Evolutionary conservation across 2,113 vertebrate species (phyloP), one percentile per base, ranked within the genome.

Genomic region (Pycnonotus jocosus): DNA sequence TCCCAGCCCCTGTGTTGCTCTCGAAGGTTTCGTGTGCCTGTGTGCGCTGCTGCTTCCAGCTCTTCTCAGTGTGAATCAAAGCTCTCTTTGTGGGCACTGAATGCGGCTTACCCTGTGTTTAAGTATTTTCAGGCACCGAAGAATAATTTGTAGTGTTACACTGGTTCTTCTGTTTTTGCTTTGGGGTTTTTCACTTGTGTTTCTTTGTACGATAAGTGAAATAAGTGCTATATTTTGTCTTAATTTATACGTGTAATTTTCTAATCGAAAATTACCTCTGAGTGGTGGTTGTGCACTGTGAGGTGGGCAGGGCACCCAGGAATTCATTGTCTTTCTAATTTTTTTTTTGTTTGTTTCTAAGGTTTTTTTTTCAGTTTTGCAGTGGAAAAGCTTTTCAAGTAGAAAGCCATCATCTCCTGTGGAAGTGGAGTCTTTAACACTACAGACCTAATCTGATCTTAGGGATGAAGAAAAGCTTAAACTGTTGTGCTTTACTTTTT

Each of bases 351-450:
- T 11, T 20, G 20, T 16, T 10, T 23, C 38, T 38, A 38, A 38
- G 38, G 38, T 24, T 53, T 37, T 44, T 24, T 2, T 1, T 11
- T 2, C 13, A 48, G n/a, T 65, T 89, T 73, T 57, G 25, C 27
- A 1, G 7, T 50, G 24, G 11, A 56, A 74, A 61, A 66, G 15
- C 7, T 18, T 42, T 50, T 60, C 14, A 44, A n/a, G n/a, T 35
- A 27, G 28, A 44, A 58, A 68, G 3, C 10, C 3, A 2, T 37
- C 6, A 3, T 71, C 22, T 80, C 22, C 24, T 0, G 0, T 25
- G 30, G 25, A 37, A 22, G 9, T 9, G 6, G 37, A 13, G 47
- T 45, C 15, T 58, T 83, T 48, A 72, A 19, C 10, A 10, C 15
- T 37, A 15, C 17, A 37, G 37, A 25, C 6, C 8, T 35, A 10